Conservation (phyloP, 2,888 invertebrate species). For the Meliscaeva auricollis region DNA sequence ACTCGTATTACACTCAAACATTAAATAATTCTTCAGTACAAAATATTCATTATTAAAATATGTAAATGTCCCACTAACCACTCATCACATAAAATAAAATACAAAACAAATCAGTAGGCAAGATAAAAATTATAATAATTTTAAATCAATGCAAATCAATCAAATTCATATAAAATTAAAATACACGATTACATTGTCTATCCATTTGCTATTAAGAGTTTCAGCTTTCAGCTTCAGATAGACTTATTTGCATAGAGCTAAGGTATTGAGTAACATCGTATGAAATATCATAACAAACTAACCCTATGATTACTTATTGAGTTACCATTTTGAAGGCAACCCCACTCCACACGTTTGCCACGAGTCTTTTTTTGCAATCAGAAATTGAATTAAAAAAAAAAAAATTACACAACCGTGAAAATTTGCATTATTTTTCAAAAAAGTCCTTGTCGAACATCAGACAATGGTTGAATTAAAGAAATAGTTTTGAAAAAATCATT, state of each 20-base stretch:
- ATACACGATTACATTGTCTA: not conserved
- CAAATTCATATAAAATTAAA: conserved; percentile 8
- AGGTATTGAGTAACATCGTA: not conserved
- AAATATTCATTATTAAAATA: too few species aligned
- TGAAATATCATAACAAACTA: not conserved
- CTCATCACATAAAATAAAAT: too few species aligned
- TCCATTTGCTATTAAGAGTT: not conserved
- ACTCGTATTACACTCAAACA: too few species aligned
- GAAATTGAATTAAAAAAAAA: not conserved
- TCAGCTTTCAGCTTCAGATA: not conserved
- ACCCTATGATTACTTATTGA: conserved; percentile 4
- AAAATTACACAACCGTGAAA: conserved; percentile 16
- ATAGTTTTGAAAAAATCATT: conserved; percentile 37
- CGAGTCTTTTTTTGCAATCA: conserved; percentile 12
- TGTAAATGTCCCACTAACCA: too few species aligned
- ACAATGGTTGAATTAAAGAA: conserved; percentile 50
- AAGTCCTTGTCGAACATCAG: conserved; percentile 44
- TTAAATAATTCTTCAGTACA: too few species aligned
- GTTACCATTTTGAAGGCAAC: conserved; percentile 6
- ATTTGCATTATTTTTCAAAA: conserved; percentile 38
- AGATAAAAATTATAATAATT: not conserved
- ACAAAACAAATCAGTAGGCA: too few species aligned
- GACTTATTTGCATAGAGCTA: conserved; percentile 14
- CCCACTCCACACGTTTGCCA: not conserved
- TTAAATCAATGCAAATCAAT: conserved; percentile 19